Evolutionary conservation across 2,888 invertebrate species (phyloP).

Genomic region (Eupithecia vulgata): DNA sequence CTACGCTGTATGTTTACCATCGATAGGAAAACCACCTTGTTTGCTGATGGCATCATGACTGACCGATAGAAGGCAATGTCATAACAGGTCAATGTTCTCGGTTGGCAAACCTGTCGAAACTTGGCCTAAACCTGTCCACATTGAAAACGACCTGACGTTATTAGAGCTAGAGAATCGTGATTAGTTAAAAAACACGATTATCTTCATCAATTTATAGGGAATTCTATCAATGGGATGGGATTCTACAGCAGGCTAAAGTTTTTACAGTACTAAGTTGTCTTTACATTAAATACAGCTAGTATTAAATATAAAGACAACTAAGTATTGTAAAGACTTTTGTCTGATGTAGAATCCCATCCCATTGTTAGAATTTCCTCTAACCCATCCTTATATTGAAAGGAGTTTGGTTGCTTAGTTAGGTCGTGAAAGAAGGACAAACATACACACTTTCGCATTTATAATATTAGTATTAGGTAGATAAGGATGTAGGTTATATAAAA

Average conservation of each 20-base stretch:
- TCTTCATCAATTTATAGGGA: not conserved
- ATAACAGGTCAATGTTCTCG: conserved; percentile 32
- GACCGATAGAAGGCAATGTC: conserved; percentile 26
- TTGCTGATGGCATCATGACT: not conserved
- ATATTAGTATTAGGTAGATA: too few relatives aligned
- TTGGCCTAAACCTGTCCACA: conserved; percentile 20
- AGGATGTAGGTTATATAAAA: not conserved
- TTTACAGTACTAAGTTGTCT: not conserved
- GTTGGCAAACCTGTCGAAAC: conserved; percentile 24
- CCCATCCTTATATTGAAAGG: too few relatives aligned
- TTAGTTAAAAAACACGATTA: conserved; percentile 3
- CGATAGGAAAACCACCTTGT: not conserved
- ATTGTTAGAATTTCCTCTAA: too few relatives aligned
- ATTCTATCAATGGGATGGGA: not conserved
- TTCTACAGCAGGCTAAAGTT: not conserved
- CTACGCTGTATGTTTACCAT: not conserved
- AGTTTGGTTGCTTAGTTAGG: too few relatives aligned
- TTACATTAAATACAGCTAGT: too few relatives aligned
- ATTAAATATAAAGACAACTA: too few relatives aligned
- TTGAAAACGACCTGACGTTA: conserved; percentile 27
- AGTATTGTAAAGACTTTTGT: too few relatives aligned
- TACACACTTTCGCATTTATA: too few relatives aligned
- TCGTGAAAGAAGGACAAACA: too few relatives aligned
- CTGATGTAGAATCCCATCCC: too few relatives aligned
- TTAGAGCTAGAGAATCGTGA: not conserved